Evolutionary conservation across 2,888 invertebrate genomes (phyloP).

Genomic region (Dolichopus griseipennis): DNA sequence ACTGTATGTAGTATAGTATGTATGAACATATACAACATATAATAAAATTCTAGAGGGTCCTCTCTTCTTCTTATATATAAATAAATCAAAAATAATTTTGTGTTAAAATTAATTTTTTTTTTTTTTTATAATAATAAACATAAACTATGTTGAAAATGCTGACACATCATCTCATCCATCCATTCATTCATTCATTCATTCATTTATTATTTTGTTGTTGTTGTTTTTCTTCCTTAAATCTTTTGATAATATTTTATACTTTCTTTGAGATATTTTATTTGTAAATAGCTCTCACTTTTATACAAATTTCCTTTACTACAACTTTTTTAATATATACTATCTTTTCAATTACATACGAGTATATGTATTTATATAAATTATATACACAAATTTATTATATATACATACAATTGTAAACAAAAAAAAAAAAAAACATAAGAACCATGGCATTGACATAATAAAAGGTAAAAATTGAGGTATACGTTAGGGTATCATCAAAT

Average conservation of each 20-base stretch:
- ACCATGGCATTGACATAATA: background rate
- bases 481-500: background rate
- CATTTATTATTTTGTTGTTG: background rate
- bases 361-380: too few relatives aligned
- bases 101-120: background rate
- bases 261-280: too few relatives aligned
- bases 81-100: background rate
- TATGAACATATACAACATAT: background rate
- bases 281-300: too few relatives aligned
- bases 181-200: too few relatives aligned
- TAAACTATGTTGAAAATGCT: background rate
- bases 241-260: background rate
- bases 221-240: background rate
- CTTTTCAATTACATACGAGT: too few relatives aligned
- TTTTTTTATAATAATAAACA: background rate
- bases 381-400: background rate
- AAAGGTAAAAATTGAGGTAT: constrained; percentile 3
- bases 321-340: too few relatives aligned
- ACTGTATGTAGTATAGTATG: background rate
- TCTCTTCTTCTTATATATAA: background rate
- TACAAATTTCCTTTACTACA: too few relatives aligned
- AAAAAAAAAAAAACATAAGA: too few relatives aligned
- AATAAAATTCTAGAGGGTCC: background rate
- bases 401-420: too few relatives aligned
- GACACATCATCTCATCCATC: constrained; percentile 3